These are phyloP conservation scores for Gracilinanus agilis DNA, from an alignment of 2,113 vertebrate genomes.

Conservation along the genomic window DNA sequence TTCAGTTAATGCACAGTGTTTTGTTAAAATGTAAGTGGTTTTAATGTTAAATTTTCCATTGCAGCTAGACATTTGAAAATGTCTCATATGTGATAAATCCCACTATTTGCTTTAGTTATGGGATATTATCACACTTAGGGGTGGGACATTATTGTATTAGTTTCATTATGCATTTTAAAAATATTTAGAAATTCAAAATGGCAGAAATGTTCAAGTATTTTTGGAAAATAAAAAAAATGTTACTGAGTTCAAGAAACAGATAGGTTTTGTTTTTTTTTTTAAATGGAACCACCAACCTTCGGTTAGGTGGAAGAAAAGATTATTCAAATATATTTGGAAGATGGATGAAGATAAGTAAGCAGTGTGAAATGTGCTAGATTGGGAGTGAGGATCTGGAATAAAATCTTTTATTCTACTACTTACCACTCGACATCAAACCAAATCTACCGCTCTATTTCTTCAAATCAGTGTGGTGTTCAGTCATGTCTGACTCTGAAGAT, in stretches of 20 bases:
- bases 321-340: neutral
- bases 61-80: neutral
- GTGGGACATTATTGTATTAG: neutral
- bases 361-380: neutral
- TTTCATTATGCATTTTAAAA: neutral
- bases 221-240: neutral
- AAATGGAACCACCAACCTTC: neutral
- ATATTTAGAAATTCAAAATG: neutral
- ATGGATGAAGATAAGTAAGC: neutral
- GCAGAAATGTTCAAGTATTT: neutral
- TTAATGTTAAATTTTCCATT: neutral
- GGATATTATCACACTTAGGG: neutral
- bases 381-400: neutral
- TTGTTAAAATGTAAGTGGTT: neutral
- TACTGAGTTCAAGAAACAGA: neutral
- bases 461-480: too few relatives aligned
- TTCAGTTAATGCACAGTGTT: neutral
- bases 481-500: too few relatives aligned
- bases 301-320: neutral
- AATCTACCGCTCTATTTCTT: neutral
- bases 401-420: neutral
- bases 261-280: neutral
- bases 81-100: neutral
- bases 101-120: neutral
- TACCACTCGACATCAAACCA: neutral